phyloP scores from a whole-genome alignment of 2,113 vertebrate genomes.

The Polypterus bichir region DNA sequence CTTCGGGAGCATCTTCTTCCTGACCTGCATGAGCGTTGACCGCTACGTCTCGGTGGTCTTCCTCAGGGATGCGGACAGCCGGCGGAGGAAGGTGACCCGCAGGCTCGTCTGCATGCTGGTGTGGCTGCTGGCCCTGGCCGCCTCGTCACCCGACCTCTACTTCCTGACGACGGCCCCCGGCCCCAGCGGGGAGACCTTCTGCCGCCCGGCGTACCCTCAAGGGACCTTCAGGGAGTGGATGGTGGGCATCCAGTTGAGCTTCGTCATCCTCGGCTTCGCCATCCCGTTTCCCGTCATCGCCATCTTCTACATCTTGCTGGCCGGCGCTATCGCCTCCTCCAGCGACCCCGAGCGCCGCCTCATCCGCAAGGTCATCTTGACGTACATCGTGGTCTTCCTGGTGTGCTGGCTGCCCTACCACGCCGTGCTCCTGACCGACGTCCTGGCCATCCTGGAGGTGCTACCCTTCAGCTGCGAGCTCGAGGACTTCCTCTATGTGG shows the following conservation, averaged over 20 bases:
- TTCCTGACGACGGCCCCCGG: conserved; percentile 65
- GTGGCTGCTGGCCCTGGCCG: conserved; percentile 70
- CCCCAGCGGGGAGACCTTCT: conserved; percentile 49
- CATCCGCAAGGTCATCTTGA: conserved; percentile 65
- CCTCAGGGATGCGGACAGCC: conserved; percentile 35
- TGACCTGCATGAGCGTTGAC: conserved; percentile 86
- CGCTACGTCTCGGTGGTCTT: conserved; percentile 65
- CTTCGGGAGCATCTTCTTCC: conserved; percentile 84
- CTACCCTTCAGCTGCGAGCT: conserved; percentile 69
- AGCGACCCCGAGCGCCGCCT: conserved; percentile 60
- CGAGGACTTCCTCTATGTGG: conserved; percentile 65
- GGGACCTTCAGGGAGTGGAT: conserved; percentile 64
- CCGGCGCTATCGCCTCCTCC: conserved; percentile 44
- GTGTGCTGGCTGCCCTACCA: conserved; percentile 86
- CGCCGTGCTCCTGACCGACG: conserved; percentile 59
- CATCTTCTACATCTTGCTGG: conserved; percentile 65
- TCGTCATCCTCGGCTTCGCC: conserved; percentile 64
- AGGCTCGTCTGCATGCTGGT: conserved; percentile 59
- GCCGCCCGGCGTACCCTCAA: conserved; percentile 62
- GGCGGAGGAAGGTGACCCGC: conserved; percentile 51
- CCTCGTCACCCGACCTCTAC: conserved; percentile 70
- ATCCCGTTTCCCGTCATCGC: conserved; percentile 71
- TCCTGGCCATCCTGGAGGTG: conserved; percentile 55
- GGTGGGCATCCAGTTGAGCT: conserved; percentile 71
- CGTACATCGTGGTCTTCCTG: conserved; percentile 74